Conservation (phyloP, 2,888 invertebrate species). For the Rotaria sp. region DNA sequence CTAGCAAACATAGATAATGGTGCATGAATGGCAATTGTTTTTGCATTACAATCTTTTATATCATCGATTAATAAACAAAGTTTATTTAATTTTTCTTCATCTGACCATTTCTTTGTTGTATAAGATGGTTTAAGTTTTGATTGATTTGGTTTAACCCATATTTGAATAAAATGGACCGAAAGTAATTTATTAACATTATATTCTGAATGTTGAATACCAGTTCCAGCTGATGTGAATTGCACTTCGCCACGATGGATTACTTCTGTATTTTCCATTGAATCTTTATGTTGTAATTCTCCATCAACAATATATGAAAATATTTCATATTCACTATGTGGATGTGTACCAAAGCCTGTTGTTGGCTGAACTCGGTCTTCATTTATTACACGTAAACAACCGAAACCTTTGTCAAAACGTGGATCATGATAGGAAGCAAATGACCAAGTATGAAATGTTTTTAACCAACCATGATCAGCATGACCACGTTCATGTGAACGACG, state of each 20-base stretch:
- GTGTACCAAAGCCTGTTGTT: constrained; percentile 7
- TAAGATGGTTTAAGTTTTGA: constrained; percentile 12
- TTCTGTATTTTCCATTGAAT: constrained; percentile 16
- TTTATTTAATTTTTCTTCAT: background rate
- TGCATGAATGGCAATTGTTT: background rate
- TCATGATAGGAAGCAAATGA: constrained; percentile 29
- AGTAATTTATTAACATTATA: constrained; percentile 14
- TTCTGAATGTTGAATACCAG: constrained; percentile 31
- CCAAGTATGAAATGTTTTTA: background rate
- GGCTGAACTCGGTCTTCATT: constrained; percentile 31
- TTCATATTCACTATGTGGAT: constrained; percentile 28
- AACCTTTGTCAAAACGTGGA: background rate
- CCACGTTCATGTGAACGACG: constrained; percentile 30
- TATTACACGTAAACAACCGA: constrained; percentile 15
- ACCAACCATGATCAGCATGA: constrained; percentile 22
- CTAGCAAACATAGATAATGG: constrained; percentile 15
- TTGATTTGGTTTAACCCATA: constrained; percentile 26
- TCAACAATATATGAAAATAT: constrained; percentile 28
- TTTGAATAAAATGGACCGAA: constrained; percentile 28
- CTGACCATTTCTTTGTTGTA: background rate
- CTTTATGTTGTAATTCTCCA: constrained; percentile 29
- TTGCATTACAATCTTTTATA: background rate
- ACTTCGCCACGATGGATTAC: constrained; percentile 20
- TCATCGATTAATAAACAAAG: constrained; percentile 14
- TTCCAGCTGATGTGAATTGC: constrained; percentile 30